phyloP scores from a whole-genome alignment of 2,113 vertebrate genomes.

The Chroicocephalus ridibundus region DNA sequence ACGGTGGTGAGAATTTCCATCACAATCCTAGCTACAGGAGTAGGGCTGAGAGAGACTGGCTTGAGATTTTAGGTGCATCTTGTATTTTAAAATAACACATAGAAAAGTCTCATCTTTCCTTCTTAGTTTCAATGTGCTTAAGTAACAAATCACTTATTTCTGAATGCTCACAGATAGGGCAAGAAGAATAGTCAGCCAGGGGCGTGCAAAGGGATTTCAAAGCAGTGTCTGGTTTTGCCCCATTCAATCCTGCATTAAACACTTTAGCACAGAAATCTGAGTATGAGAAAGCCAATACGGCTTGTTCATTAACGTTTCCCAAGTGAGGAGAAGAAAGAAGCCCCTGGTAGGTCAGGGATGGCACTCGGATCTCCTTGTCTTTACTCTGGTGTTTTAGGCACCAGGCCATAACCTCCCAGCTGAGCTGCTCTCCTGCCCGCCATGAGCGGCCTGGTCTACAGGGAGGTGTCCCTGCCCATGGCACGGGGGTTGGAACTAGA shows the following conservation, averaged over 20 bases:
- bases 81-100: background rate
- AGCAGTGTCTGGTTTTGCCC: background rate
- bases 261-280: background rate
- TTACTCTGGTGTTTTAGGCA: background rate
- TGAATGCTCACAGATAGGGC: background rate
- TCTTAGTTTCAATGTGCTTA: background rate
- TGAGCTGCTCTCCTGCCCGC: background rate
- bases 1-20: background rate
- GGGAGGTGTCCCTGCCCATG: too few species aligned
- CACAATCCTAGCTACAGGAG: background rate
- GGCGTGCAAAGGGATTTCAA: background rate
- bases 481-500: too few species aligned
- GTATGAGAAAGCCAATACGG: accelerated
- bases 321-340: background rate
- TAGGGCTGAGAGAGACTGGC: background rate
- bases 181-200: background rate
- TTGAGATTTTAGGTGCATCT: background rate
- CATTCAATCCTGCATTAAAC: background rate
- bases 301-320: background rate
- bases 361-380: background rate
- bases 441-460: too few species aligned
- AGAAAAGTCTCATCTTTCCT: background rate
- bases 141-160: background rate
- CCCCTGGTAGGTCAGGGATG: background rate
- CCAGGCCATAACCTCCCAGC: background rate